Evolutionary conservation across 2,797 vertebrate species (phyloP).

Genomic region (Pristis pectinata): DNA sequence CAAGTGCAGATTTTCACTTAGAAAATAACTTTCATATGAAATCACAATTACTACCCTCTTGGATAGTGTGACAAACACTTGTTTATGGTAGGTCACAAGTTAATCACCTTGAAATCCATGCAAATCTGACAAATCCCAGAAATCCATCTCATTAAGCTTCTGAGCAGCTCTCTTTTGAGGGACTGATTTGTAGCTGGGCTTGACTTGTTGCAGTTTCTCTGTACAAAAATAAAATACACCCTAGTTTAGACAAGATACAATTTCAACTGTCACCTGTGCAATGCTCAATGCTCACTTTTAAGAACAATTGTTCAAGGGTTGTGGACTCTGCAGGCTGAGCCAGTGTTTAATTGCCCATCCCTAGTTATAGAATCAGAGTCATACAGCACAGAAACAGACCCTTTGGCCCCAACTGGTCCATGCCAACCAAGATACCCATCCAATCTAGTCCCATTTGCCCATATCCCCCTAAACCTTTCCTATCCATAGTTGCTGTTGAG

Average conservation of each 20-base stretch:
- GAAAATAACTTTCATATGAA: not conserved
- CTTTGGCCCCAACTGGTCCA: too few relatives aligned
- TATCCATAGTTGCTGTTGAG: too few relatives aligned
- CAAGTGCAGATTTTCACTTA: not conserved
- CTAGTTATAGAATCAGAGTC: too few relatives aligned
- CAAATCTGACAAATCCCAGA: constrained; percentile 2
- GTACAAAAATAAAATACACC: not conserved
- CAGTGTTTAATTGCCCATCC: too few relatives aligned
- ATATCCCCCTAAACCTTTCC: too few relatives aligned
- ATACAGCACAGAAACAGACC: too few relatives aligned
- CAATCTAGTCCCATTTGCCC: too few relatives aligned
- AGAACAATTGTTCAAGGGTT: too few relatives aligned
- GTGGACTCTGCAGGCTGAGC: too few relatives aligned
- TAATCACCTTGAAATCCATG: constrained; percentile 23
- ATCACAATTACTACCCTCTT: not conserved
- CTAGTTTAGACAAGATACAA: not conserved
- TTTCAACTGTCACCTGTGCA: not conserved
- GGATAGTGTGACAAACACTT: too few relatives aligned
- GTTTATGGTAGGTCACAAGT: not conserved
- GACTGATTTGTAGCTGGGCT: not conserved
- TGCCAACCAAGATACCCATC: too few relatives aligned
- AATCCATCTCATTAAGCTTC: constrained; percentile 12
- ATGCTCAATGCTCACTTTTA: not conserved
- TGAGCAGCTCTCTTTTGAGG: not conserved
- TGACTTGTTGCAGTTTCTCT: constrained; percentile 1